Conservation (phyloP, 2,113 vertebrate species). For the Thalassoma bifasciatum region DNA sequence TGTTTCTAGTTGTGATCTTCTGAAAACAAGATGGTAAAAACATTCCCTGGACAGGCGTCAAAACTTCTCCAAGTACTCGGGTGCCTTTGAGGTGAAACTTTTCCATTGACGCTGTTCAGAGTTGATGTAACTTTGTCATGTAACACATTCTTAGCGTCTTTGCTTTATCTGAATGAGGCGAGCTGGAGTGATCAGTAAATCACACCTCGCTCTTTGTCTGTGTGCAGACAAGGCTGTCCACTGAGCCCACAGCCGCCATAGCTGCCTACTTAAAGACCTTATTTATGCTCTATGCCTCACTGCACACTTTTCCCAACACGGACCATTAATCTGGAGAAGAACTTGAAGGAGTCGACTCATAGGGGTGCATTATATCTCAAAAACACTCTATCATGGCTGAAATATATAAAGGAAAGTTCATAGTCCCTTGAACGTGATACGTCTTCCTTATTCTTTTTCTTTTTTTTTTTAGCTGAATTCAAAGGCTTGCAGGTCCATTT, state of each 20-base stretch:
- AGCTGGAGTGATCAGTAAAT: conserved; percentile 73
- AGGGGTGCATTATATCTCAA: conserved; percentile 74
- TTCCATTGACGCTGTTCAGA: conserved; percentile 41
- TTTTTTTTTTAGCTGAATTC: conserved; percentile 3
- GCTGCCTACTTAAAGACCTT: conserved; percentile 79
- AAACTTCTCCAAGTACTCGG: conserved; percentile 35
- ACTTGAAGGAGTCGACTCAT: conserved; percentile 71
- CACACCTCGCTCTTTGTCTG: conserved; percentile 70
- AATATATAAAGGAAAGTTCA: conserved; percentile 60
- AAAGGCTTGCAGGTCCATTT: neutral
- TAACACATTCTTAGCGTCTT: conserved; percentile 56
- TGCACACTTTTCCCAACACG: conserved; percentile 81
- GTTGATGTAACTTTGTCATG: conserved; percentile 51
- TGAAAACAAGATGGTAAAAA: conserved; percentile 53
- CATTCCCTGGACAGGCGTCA: conserved; percentile 31
- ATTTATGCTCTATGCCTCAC: conserved; percentile 79
- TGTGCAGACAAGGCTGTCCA: conserved; percentile 64
- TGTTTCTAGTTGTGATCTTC: conserved; percentile 36
- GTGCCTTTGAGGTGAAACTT: conserved; percentile 52
- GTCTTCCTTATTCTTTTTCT: neutral
- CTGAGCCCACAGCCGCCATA: conserved; percentile 71
- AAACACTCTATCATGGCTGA: conserved; percentile 56
- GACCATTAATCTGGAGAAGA: conserved; percentile 79
- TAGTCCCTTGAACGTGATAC: conserved; percentile 41
- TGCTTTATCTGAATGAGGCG: conserved; percentile 67